These are phyloP conservation scores for Xenopus tropicalis DNA, from an alignment of 2,113 vertebrate species.

Conservation along the genomic window DNA sequence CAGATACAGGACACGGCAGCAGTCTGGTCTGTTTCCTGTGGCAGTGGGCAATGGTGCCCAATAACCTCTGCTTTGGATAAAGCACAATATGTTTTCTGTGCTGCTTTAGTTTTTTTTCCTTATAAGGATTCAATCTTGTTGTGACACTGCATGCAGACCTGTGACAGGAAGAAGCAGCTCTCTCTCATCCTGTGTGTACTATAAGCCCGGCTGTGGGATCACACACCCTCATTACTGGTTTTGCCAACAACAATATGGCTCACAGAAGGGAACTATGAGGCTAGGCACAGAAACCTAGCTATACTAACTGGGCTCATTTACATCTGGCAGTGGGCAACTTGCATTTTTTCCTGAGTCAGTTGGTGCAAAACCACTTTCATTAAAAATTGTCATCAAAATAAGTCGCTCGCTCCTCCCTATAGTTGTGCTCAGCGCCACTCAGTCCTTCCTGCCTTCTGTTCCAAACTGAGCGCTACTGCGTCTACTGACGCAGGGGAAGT, in stretches of 20 bases:
- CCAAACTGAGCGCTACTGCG: too few relatives aligned
- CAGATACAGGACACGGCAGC: too few relatives aligned
- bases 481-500: too few relatives aligned
- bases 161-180: conserved; percentile 10
- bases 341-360: too few relatives aligned
- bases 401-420: too few relatives aligned
- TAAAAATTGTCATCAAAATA: too few relatives aligned
- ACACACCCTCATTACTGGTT: not conserved
- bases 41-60: not conserved
- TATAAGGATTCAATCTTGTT: not conserved
- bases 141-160: conserved; percentile 12
- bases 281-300: too few relatives aligned
- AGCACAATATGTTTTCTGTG: not conserved
- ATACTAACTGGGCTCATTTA: too few relatives aligned
- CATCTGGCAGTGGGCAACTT: too few relatives aligned
- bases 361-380: too few relatives aligned
- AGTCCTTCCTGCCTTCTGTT: too few relatives aligned
- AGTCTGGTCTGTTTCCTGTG: not conserved
- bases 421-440: too few relatives aligned
- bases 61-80: not conserved
- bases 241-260: conserved; percentile 9
- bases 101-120: not conserved
- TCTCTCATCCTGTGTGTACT: conserved; percentile 26
- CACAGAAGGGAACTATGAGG: conserved; percentile 5
- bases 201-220: conserved; percentile 3